Evolutionary conservation across 2,113 vertebrate species (phyloP).

Genomic region (Tragelaphus buxtoni): DNA sequence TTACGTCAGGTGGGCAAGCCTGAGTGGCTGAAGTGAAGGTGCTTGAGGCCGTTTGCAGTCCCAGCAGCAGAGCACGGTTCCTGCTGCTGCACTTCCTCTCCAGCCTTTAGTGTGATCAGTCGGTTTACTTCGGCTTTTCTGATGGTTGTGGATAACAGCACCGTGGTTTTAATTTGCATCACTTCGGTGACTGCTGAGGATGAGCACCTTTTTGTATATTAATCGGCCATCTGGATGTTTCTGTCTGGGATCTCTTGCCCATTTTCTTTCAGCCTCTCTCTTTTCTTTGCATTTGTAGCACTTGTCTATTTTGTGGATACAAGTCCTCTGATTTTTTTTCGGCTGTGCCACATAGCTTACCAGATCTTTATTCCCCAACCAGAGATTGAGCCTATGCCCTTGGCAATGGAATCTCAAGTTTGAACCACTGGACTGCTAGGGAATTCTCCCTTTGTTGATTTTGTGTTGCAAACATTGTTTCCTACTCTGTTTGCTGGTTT

Average conservation of each 20-base stretch:
- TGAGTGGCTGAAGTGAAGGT: neutral
- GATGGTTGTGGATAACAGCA: fast-evolving
- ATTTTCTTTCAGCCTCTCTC: neutral
- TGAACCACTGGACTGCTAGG: neutral
- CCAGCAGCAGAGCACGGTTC: fast-evolving
- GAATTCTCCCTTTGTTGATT: neutral
- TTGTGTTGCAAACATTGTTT: neutral
- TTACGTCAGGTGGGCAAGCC: neutral
- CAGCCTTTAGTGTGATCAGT: fast-evolving
- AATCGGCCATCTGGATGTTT: neutral
- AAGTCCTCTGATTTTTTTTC: neutral
- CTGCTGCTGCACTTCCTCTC: neutral
- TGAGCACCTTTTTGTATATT: neutral
- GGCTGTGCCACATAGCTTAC: neutral
- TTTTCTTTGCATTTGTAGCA: neutral
- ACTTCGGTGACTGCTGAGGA: too few species aligned
- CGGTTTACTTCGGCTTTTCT: neutral
- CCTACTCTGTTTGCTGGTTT: too few species aligned
- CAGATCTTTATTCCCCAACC: neutral
- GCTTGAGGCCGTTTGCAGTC: neutral
- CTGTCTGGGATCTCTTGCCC: neutral
- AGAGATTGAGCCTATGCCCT: neutral
- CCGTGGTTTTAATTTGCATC: neutral
- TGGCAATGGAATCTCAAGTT: neutral
- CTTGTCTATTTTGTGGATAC: neutral